phyloP scores from a whole-genome alignment of 1,140 invertebrate genomes.

The Drosophila sucinea region DNA sequence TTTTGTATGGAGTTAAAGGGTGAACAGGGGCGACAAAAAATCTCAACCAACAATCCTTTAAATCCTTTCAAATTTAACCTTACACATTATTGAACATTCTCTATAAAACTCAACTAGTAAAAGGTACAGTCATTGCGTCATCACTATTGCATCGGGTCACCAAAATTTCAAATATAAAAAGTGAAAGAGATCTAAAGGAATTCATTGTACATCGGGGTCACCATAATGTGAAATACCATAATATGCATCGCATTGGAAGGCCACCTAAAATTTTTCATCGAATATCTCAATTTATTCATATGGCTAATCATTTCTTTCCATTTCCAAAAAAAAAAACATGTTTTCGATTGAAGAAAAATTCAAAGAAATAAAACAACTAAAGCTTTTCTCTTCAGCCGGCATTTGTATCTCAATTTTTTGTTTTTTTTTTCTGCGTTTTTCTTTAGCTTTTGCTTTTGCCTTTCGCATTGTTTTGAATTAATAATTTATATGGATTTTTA shows the following conservation, averaged over 20 bases:
- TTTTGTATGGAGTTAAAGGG: no score
- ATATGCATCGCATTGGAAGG: background rate
- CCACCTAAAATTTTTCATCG: background rate
- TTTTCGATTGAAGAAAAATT: background rate
- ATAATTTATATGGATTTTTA: constrained; percentile 79
- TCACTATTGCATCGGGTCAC: no score
- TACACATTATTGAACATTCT: no score
- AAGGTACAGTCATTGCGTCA: no score
- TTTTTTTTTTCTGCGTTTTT: constrained; percentile 27
- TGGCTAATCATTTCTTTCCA: constrained; percentile 5
- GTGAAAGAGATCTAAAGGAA: no score
- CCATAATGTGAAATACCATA: background rate
- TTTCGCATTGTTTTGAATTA: constrained; percentile 75
- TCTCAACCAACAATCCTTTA: no score
- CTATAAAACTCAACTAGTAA: no score
- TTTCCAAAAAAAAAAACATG: background rate
- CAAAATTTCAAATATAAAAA: no score
- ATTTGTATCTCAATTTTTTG: constrained; percentile 13
- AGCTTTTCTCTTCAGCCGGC: constrained; percentile 10
- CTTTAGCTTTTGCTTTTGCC: constrained; percentile 5
- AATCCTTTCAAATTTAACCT: no score
- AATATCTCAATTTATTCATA: constrained; percentile 4
- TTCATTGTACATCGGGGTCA: background rate
- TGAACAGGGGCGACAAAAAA: no score
- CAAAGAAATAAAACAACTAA: constrained; percentile 2